Conservation (phyloP, 2,113 vertebrate species). For the Willisornis vidua region DNA sequence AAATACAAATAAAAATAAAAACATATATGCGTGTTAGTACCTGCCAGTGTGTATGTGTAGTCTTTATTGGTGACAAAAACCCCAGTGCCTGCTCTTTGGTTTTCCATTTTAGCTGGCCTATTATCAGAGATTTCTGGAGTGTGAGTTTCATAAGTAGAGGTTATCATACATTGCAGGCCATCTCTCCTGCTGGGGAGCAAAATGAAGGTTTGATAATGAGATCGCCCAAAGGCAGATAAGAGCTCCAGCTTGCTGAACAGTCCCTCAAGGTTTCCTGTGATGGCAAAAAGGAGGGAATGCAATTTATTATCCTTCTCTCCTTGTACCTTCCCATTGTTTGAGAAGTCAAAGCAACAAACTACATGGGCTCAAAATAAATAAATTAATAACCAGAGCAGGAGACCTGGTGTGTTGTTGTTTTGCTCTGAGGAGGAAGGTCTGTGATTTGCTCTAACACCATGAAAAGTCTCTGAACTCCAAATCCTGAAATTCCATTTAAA, state of each 20-base stretch:
- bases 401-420: not conserved
- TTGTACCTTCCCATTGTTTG: conserved; percentile 47
- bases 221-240: conserved; percentile 74
- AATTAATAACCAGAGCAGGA: conserved; percentile 21
- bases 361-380: conserved; percentile 21
- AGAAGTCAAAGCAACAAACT: conserved; percentile 44
- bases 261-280: conserved; percentile 70
- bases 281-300: conserved; percentile 65
- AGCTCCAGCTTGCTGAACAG: conserved; percentile 70
- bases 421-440: not conserved
- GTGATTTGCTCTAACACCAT: not conserved
- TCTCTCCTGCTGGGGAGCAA: conserved; percentile 74
- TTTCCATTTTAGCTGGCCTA: conserved; percentile 65
- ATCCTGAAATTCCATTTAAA: conserved; percentile 27
- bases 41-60: not conserved
- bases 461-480: conserved; percentile 9
- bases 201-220: conserved; percentile 73
- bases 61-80: conserved; percentile 35
- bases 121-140: conserved; percentile 74
- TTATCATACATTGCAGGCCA: conserved; percentile 76
- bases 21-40: not conserved
- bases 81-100: conserved; percentile 48
- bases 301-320: conserved; percentile 70
- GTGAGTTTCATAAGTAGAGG: conserved; percentile 77
- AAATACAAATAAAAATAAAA: conserved; percentile 6